phyloP scores from a whole-genome alignment of 2,797 vertebrate species.

The Typhlichthys subterraneus region DNA sequence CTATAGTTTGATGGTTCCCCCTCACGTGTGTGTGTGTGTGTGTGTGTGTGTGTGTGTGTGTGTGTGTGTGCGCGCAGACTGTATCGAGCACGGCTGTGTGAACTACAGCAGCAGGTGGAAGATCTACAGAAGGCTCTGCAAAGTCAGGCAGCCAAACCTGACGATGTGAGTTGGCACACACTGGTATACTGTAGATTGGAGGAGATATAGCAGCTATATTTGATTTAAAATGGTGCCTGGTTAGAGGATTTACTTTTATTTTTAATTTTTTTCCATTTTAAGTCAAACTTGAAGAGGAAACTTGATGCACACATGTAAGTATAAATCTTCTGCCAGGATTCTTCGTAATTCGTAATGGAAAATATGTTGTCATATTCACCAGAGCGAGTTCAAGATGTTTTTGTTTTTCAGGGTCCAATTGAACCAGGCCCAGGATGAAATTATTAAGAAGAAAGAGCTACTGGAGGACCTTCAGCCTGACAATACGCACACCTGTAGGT shows the following conservation, averaged over 20 bases:
- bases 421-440: slow-evolving; percentile 94
- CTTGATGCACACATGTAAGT: slow-evolving; percentile 98
- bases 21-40: not conserved
- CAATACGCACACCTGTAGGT: slow-evolving; percentile 85
- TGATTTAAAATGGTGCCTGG: not conserved
- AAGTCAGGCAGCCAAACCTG: slow-evolving; percentile 87
- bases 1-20: not conserved
- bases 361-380: slow-evolving; percentile 1
- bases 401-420: slow-evolving; percentile 86
- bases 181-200: not conserved
- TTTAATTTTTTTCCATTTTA: slow-evolving; percentile 28
- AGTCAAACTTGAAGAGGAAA: slow-evolving; percentile 95
- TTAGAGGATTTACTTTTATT: not conserved
- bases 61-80: slow-evolving; percentile 73
- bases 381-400: slow-evolving; percentile 11
- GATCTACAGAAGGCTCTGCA: slow-evolving; percentile 94
- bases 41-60: not conserved
- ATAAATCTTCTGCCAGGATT: not conserved
- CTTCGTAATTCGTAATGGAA: not conserved
- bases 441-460: slow-evolving; percentile 96
- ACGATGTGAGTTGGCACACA: slow-evolving; percentile 83
- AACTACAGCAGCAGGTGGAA: slow-evolving; percentile 92
- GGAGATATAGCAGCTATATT: not conserved
- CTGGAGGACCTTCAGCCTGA: slow-evolving; percentile 95
- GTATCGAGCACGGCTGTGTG: slow-evolving; percentile 81